Evolutionary conservation across 2,797 vertebrate genomes (phyloP).

Genomic region (Leptatherina wallacei): DNA sequence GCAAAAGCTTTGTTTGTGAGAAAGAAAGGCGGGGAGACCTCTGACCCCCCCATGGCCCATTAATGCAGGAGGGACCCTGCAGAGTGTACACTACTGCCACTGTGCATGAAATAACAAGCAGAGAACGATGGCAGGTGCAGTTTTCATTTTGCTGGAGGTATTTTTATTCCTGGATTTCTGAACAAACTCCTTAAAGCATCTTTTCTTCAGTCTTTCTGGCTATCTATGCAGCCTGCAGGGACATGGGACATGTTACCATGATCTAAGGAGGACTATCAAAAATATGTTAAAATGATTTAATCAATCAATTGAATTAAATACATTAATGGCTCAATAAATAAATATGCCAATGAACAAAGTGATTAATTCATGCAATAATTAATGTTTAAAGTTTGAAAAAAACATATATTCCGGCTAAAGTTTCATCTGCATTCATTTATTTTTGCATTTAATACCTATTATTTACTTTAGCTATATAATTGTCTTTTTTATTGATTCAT

Average conservation of each 20-base stretch:
- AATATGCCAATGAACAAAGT: no score
- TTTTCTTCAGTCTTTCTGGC: background rate
- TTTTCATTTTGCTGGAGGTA: background rate
- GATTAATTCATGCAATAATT: no score
- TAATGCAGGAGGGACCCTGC: conserved; percentile 44
- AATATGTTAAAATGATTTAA: background rate
- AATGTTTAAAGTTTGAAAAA: no score
- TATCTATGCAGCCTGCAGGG: background rate
- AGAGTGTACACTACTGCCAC: conserved; percentile 27
- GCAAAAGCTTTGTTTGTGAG: conserved; percentile 19
- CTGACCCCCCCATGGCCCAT: conserved; percentile 18
- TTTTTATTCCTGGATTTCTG: background rate
- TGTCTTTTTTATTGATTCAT: background rate
- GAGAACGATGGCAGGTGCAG: conserved; percentile 7
- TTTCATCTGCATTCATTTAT: no score
- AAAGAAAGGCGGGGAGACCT: conserved; percentile 11
- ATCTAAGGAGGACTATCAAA: background rate
- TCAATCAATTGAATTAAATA: background rate
- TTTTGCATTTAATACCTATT: no score
- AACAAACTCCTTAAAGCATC: background rate
- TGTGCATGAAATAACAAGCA: conserved; percentile 39
- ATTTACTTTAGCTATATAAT: no score
- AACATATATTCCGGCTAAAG: no score
- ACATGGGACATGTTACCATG: background rate
- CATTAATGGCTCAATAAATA: background rate